These are phyloP conservation scores for Rhineura floridana DNA, from an alignment of 2,113 vertebrate species.

Conservation along the genomic window DNA sequence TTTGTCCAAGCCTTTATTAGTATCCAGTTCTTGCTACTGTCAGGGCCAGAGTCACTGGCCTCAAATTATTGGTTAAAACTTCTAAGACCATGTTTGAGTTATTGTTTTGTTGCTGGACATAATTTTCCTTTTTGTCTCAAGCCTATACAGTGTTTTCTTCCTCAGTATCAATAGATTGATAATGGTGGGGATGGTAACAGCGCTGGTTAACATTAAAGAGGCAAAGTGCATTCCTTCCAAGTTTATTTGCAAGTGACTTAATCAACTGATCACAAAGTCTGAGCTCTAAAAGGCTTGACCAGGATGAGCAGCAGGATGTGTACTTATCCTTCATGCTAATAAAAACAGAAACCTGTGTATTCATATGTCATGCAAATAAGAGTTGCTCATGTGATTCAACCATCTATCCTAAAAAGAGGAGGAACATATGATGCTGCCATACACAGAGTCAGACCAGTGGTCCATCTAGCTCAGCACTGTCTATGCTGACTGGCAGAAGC, in stretches of 20 bases:
- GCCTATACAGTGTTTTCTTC: background rate
- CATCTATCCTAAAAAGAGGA: background rate
- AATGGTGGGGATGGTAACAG: background rate
- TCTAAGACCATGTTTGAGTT: background rate
- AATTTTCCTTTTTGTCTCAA: background rate
- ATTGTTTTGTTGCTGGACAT: conserved; percentile 18
- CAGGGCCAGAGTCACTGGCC: background rate
- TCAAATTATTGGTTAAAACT: background rate
- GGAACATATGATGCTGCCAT: too few species aligned
- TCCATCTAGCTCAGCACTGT: too few species aligned
- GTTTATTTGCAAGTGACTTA: background rate
- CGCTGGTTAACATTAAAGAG: background rate
- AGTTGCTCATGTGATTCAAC: background rate
- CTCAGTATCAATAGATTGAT: background rate
- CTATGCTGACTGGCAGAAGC: too few species aligned
- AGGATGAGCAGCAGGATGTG: too few species aligned
- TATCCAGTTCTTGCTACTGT: background rate
- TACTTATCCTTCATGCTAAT: too few species aligned
- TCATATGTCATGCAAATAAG: too few species aligned
- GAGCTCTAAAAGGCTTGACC: background rate
- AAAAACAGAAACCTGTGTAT: background rate
- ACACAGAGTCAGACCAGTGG: too few species aligned
- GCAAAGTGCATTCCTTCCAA: too few species aligned
- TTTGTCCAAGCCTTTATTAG: background rate
- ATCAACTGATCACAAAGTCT: background rate